A percentile compares a stretch with the other conserved stretches of the same genome.
These are phyloP conservation scores for Caligus rogercresseyi DNA, from an alignment of 1,140 invertebrate genomes.

Conservation along the genomic window DNA sequence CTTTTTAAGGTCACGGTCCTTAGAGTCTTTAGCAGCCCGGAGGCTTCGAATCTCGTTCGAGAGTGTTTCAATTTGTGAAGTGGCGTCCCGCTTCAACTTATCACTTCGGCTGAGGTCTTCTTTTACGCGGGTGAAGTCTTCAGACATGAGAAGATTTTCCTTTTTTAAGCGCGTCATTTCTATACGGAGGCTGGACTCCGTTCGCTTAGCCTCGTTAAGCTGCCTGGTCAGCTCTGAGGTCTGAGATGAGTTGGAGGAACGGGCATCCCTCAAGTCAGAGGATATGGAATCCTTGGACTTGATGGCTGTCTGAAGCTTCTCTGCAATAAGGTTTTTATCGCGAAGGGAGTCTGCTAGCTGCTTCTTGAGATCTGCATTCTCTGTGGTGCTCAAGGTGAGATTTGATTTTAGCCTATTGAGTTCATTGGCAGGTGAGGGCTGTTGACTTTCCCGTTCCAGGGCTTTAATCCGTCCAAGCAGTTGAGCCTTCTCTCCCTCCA, in stretches of 20 bases:
- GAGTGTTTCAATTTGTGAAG: background rate
- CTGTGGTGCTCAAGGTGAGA: background rate
- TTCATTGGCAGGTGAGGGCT: background rate
- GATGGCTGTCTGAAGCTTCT: background rate
- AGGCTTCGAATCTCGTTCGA: background rate
- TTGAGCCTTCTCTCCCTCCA: slow-evolving; percentile 11
- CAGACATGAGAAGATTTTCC: background rate
- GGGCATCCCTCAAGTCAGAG: background rate
- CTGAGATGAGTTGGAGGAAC: background rate
- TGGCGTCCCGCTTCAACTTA: background rate
- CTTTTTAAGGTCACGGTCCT: background rate
- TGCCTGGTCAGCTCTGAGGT: background rate
- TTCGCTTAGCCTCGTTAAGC: background rate
- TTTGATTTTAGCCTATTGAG: background rate
- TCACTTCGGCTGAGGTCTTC: background rate
- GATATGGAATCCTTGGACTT: background rate
- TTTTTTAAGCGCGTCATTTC: background rate
- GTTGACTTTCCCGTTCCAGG: background rate
- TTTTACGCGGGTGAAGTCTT: background rate
- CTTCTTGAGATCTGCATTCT: background rate
- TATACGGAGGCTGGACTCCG: background rate
- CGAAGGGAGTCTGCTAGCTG: background rate
- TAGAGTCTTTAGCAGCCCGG: background rate
- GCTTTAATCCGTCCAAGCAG: slow-evolving; percentile 6
- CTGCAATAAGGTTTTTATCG: background rate